Conservation (phyloP, 2,888 invertebrate species). For the Acleris sparsana region DNA sequence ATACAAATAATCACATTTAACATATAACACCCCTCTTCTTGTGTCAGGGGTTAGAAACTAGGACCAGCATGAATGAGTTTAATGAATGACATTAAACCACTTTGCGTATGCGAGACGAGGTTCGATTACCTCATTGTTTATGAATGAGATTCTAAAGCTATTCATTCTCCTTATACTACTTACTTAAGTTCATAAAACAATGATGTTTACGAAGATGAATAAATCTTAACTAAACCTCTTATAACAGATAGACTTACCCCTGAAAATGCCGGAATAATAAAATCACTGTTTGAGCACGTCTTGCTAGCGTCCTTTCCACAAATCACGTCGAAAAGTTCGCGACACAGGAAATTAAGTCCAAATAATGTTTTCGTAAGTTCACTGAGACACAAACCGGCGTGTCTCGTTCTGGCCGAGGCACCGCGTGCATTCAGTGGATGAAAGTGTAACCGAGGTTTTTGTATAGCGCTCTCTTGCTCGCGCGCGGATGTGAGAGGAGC, state of each 20-base stretch:
- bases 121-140: too few relatives aligned
- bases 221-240: too few relatives aligned
- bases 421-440: constrained; percentile 81
- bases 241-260: constrained; percentile 19
- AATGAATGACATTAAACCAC: too few relatives aligned
- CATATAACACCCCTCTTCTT: too few relatives aligned
- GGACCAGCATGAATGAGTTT: too few relatives aligned
- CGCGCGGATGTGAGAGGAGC: constrained; percentile 50
- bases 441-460: constrained; percentile 82
- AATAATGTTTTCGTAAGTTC: constrained; percentile 68
- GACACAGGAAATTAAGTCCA: constrained; percentile 46
- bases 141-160: too few relatives aligned
- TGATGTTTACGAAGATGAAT: too few relatives aligned
- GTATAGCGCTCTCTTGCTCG: constrained; percentile 76
- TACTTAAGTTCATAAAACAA: too few relatives aligned
- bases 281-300: constrained; percentile 21
- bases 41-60: too few relatives aligned
- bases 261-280: constrained; percentile 14
- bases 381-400: constrained; percentile 65
- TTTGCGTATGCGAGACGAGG: too few relatives aligned
- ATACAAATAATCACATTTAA: too few relatives aligned
- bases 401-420: constrained; percentile 71
- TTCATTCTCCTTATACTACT: too few relatives aligned
- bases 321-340: constrained; percentile 57
- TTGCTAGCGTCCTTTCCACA: constrained; percentile 21